These are phyloP conservation scores for Ametastegia equiseti DNA, from an alignment of 2,888 invertebrate genomes.

Conservation along the genomic window DNA sequence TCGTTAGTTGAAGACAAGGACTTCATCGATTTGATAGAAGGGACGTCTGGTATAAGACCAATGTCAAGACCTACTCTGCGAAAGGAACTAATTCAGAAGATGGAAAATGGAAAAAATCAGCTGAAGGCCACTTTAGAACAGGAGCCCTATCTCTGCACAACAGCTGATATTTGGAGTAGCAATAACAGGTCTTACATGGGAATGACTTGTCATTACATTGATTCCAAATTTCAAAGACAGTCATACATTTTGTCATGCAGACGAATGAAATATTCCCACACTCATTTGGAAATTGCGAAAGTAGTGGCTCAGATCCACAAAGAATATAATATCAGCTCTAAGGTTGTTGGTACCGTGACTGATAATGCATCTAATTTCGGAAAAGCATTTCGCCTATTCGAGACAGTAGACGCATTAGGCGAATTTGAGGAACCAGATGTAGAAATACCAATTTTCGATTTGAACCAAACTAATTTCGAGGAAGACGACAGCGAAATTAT, in stretches of 20 bases:
- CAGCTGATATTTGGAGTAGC: slow-evolving; percentile 51
- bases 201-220: slow-evolving; percentile 49
- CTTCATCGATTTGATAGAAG: not conserved
- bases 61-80: slow-evolving; percentile 5
- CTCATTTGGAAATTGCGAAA: slow-evolving; percentile 50
- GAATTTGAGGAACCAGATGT: slow-evolving; percentile 44
- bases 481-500: slow-evolving; percentile 42
- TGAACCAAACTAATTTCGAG: slow-evolving; percentile 30
- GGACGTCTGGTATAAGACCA: not conserved
- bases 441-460: slow-evolving; percentile 13
- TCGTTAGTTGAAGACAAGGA: slow-evolving; percentile 13
- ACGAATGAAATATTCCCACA: slow-evolving; percentile 50
- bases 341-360: slow-evolving; percentile 49
- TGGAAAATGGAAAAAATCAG: not conserved
- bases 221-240: slow-evolving; percentile 41
- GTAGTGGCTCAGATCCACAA: slow-evolving; percentile 46
- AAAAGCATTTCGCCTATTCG: slow-evolving; percentile 51
- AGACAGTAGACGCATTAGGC: slow-evolving; percentile 33
- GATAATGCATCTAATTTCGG: slow-evolving; percentile 53
- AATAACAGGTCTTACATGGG: slow-evolving; percentile 46
- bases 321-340: slow-evolving; percentile 43
- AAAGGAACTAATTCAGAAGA: not conserved
- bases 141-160: slow-evolving; percentile 33
- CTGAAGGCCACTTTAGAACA: too few species aligned
- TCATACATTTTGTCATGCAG: slow-evolving; percentile 50